Evolutionary conservation across 2,113 vertebrate genomes (phyloP).

Genomic region (Ciconia boyciana): DNA sequence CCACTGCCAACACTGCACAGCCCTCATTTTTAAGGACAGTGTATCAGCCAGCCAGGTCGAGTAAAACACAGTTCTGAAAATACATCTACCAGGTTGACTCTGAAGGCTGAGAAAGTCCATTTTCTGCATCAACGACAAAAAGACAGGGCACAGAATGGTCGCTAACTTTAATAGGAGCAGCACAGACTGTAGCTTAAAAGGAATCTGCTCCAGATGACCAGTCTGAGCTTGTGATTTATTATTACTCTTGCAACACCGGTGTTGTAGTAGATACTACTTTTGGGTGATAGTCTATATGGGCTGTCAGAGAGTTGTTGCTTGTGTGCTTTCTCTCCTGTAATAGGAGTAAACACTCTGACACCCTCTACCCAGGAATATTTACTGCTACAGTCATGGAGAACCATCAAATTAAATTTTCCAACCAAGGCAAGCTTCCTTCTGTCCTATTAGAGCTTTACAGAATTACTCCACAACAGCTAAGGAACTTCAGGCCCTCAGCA

Average conservation of each 20-base stretch:
- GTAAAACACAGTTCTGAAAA: background rate
- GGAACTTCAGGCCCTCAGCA: background rate
- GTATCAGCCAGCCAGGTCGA: background rate
- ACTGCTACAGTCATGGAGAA: background rate
- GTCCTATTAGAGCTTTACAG: background rate
- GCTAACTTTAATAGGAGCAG: background rate
- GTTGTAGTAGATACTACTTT: background rate
- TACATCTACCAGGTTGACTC: background rate
- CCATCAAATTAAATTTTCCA: background rate
- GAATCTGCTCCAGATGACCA: constrained; percentile 21
- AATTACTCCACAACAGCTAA: background rate
- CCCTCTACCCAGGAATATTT: background rate
- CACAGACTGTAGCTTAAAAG: background rate
- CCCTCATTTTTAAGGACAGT: background rate
- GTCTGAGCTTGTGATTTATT: constrained; percentile 14
- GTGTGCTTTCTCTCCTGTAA: background rate
- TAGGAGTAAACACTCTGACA: constrained; percentile 9
- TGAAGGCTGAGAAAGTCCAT: constrained; percentile 18
- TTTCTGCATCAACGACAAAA: constrained; percentile 39
- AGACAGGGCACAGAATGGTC: background rate
- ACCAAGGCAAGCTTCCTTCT: background rate
- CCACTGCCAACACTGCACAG: background rate
- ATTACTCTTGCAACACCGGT: background rate
- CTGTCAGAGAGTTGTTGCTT: background rate
- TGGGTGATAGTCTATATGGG: background rate